A percentile compares a stretch with the other conserved stretches of the same genome.
Conservation (phyloP, 2,888 invertebrate species). For the Diarsia brunnea region DNA sequence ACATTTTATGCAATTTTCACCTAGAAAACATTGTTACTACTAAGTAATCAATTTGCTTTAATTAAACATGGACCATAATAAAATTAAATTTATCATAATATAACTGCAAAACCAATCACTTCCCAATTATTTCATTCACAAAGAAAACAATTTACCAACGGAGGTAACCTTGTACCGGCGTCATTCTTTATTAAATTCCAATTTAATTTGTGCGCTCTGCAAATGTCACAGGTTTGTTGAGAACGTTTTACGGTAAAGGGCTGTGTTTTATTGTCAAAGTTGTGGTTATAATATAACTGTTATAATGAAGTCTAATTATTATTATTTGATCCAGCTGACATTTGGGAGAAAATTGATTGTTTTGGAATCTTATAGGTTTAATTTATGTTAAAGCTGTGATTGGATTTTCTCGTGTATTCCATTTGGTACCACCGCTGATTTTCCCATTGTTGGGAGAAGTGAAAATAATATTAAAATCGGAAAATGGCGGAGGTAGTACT, state of each 20-base stretch:
- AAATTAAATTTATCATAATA: background rate
- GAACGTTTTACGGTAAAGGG: slow-evolving; percentile 27
- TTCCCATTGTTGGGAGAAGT: background rate
- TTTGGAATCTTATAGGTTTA: background rate
- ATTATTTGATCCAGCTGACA: slow-evolving; percentile 3
- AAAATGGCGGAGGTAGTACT: background rate
- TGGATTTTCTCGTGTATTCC: background rate
- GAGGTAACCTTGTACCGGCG: slow-evolving; percentile 30
- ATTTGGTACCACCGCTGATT: background rate
- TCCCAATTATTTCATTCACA: slow-evolving; percentile 22
- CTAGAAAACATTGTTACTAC: background rate
- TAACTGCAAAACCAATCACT: background rate
- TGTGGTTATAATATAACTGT: slow-evolving; percentile 1
- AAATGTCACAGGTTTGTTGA: slow-evolving; percentile 38
- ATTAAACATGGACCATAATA: background rate
- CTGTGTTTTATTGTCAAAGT: slow-evolving; percentile 26
- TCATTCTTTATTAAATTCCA: slow-evolving; percentile 44
- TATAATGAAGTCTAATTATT: background rate
- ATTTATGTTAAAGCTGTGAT: background rate
- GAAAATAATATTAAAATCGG: background rate
- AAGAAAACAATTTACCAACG: slow-evolving; percentile 22
- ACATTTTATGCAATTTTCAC: background rate
- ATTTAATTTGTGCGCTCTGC: slow-evolving; percentile 45
- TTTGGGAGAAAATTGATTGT: background rate
- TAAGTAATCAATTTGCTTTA: background rate